These are phyloP conservation scores for Protaetia brevitarsis DNA, from an alignment of 1,140 invertebrate species.

Conservation along the genomic window DNA sequence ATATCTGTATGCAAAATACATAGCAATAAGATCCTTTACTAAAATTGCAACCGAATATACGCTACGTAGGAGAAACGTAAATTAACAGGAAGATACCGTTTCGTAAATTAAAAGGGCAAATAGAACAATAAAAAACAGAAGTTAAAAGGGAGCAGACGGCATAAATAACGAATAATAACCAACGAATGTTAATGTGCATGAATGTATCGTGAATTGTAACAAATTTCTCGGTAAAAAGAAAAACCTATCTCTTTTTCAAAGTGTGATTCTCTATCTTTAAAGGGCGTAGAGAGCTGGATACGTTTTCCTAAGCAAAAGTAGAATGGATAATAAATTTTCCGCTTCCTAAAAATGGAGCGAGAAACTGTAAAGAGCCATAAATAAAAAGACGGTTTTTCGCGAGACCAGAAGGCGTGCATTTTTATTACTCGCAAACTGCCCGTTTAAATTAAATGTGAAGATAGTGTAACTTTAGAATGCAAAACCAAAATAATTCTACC, in stretches of 20 bases:
- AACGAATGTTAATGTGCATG: conserved; percentile 44
- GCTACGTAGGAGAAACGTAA: not conserved
- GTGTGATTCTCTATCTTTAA: not conserved
- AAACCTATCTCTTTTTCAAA: conserved; percentile 36
- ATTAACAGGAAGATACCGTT: not conserved
- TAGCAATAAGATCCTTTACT: not conserved
- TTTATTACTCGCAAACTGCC: conserved; percentile 51
- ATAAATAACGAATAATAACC: conserved; percentile 41
- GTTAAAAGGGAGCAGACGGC: conserved; percentile 41
- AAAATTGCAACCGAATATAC: not conserved
- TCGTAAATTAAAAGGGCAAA: conserved; percentile 4
- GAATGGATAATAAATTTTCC: not conserved
- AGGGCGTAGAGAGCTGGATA: not conserved
- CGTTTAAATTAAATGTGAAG: conserved; percentile 50
- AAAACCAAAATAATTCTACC: conserved; percentile 26
- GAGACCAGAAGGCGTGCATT: conserved; percentile 51
- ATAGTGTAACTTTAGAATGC: conserved; percentile 41
- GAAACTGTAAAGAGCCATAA: conserved; percentile 40
- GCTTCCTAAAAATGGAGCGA: conserved; percentile 27
- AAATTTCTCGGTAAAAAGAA: conserved; percentile 45
- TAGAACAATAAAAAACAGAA: conserved; percentile 33
- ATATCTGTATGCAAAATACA: not conserved
- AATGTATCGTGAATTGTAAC: conserved; percentile 45
- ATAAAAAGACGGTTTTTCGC: conserved; percentile 50
- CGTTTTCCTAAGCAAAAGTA: not conserved